These are phyloP conservation scores for Drosophila barbarae DNA, from an alignment of 2,888 invertebrate species.

Conservation along the genomic window DNA sequence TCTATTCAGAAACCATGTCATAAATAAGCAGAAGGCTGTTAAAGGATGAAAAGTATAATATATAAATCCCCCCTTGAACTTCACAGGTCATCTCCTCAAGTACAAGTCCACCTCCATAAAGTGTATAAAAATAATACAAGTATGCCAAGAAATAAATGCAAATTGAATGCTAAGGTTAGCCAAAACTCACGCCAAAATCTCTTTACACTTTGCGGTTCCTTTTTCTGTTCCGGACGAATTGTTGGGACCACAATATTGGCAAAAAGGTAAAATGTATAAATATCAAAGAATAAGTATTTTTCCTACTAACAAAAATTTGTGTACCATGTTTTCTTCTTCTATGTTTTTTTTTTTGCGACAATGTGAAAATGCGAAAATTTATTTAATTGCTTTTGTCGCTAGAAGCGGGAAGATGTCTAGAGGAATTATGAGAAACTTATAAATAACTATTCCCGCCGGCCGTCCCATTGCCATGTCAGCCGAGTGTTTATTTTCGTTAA, in stretches of 20 bases:
- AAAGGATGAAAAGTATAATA: neutral
- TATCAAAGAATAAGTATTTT: constrained; percentile 1
- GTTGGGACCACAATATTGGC: constrained; percentile 2
- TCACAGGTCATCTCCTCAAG: neutral
- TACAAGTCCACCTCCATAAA: neutral
- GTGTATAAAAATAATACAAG: constrained; percentile 26
- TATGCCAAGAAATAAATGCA: constrained; percentile 33
- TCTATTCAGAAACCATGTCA: too few relatives aligned
- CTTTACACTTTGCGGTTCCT: neutral
- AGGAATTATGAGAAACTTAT: constrained; percentile 39
- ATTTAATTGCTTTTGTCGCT: constrained; percentile 42
- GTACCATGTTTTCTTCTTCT: neutral
- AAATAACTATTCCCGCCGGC: constrained; percentile 39
- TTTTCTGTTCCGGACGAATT: constrained; percentile 2
- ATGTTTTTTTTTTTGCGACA: neutral
- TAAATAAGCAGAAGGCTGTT: neutral
- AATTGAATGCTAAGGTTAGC: constrained; percentile 28
- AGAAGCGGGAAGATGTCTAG: constrained; percentile 36
- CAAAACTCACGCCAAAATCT: constrained; percentile 16
- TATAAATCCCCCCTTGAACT: neutral
- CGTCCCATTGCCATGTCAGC: constrained; percentile 31
- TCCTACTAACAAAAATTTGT: neutral
- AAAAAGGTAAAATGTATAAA: constrained; percentile 22
- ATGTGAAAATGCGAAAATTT: constrained; percentile 28
- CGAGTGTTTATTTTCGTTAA: constrained; percentile 59